A percentile compares a stretch with the other conserved stretches of the same genome.
Evolutionary conservation across 1,140 invertebrate species (phyloP).

Genomic region (Wasmannia auropunctata): DNA sequence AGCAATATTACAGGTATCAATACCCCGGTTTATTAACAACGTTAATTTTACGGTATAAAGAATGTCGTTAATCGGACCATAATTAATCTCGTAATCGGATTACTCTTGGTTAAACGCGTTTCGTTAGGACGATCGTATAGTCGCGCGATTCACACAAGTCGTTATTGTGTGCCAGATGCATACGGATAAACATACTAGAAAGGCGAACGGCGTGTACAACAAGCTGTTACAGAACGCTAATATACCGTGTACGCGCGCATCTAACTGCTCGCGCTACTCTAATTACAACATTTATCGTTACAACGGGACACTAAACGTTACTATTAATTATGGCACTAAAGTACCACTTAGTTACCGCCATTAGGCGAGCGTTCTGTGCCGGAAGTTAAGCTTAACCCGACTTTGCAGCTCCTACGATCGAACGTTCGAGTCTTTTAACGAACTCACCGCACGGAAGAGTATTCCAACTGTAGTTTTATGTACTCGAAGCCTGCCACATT

Average conservation of each 20-base stretch:
- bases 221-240: slow-evolving; percentile 57
- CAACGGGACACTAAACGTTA: slow-evolving; percentile 57
- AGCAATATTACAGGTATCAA: slow-evolving; percentile 33
- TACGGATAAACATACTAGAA: slow-evolving; percentile 8
- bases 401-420: slow-evolving; percentile 32
- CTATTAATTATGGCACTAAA: slow-evolving; percentile 58
- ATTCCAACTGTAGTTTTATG: neutral
- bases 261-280: slow-evolving; percentile 43
- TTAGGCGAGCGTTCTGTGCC: slow-evolving; percentile 21
- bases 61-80: slow-evolving; percentile 47
- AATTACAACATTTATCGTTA: slow-evolving; percentile 60
- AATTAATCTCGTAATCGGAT: slow-evolving; percentile 54
- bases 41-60: slow-evolving; percentile 52
- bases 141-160: slow-evolving; percentile 32
- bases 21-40: slow-evolving; percentile 50
- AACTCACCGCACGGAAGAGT: slow-evolving; percentile 11
- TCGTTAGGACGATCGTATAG: slow-evolving; percentile 19
- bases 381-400: slow-evolving; percentile 15
- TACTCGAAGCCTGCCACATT: neutral
- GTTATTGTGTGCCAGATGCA: slow-evolving; percentile 40
- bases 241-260: slow-evolving; percentile 41
- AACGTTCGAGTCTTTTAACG: slow-evolving; percentile 41
- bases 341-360: slow-evolving; percentile 58
- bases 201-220: slow-evolving; percentile 48
- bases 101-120: slow-evolving; percentile 31